Base-by-base conservation (phyloP, 2,113 vertebrate species). In the Sapayoa aenigma region DNA sequence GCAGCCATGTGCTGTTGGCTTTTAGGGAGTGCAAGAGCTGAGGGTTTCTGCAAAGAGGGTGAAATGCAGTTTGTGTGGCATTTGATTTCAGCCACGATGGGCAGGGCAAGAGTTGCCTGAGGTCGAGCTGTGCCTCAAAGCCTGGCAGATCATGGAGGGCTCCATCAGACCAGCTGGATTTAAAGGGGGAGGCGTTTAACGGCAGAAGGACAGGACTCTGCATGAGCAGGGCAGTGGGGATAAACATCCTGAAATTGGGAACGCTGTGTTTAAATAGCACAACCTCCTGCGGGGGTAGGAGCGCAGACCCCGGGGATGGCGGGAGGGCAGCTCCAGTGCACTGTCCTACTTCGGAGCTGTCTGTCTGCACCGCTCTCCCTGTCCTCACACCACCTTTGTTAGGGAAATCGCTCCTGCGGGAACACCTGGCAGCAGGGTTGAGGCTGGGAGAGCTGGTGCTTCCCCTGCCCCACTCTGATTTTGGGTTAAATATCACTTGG, bases 1-100 rank as follows among this genome's bases (percentile, higher is more conserved):
- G 20, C 3, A 2, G 37, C 20, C 1, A 0, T 0, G 3, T 33
- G 9, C n/a, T 52, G 2, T 12, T 0, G 0, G 65, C 9, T 67
- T 47, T n/a, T 18, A 2, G 4, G 13, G 28, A 5, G 2, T 56
- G 8, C 23, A 18, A 39, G 37, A 71, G 0, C 12, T 5, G 39
- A 52, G 35, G 24, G 3, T 47, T 89, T 68, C 33, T 69, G 31
- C 27, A 9, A 3, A 39, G 42, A 66, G 13, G 30, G 6, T 30
- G 11, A 19, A 68, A 11, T 1, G 5, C 12, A 30, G 14, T 25
- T 30, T 11, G 9, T 42, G 47, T 37, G 33, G 22, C 35, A 33
- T n/a, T 23, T 33, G 24, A 37, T 13, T 47, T 66, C 33, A 35
- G 30, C 27, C 16, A 1, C 0, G 1, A 13, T 2, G 14, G 8